These are phyloP conservation scores for Merops nubicus DNA, from an alignment of 2,113 vertebrate genomes.

Conservation along the genomic window DNA sequence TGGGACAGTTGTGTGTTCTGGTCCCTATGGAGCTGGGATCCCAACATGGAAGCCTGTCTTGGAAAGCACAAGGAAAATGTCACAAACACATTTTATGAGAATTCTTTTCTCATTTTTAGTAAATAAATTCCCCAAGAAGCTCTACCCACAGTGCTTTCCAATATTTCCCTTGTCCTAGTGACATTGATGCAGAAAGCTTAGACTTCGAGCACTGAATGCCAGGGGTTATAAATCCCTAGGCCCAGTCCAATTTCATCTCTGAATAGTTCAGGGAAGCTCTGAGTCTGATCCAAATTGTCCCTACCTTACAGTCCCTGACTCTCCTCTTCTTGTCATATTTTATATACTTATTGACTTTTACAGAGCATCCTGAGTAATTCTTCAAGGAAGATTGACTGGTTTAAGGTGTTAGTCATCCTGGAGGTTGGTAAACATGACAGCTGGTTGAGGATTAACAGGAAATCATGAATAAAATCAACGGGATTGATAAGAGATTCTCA, in stretches of 20 bases:
- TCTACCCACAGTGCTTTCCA: background rate
- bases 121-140: background rate
- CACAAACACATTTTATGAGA: background rate
- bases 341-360: conserved; percentile 50
- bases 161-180: background rate
- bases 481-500: conserved; percentile 56
- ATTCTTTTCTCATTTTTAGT: background rate
- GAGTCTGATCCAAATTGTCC: conserved; percentile 8
- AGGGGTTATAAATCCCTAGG: background rate
- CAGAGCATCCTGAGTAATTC: conserved; percentile 41
- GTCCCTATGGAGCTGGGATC: background rate
- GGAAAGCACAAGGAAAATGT: background rate
- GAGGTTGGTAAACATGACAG: conserved; percentile 67
- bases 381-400: conserved; percentile 44
- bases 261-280: background rate
- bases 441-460: conserved; percentile 65
- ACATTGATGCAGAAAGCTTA: background rate
- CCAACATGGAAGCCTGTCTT: background rate
- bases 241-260: conserved; percentile 25
- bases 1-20: background rate
- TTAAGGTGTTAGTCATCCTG: conserved; percentile 17
- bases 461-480: conserved; percentile 61
- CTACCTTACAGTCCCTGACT: background rate
- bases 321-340: conserved; percentile 18
- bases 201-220: background rate